Percentiles rank a stretch among this genome's conserved stretches.
Conservation (phyloP, 1,140 invertebrate species). For the Rhynchophorus ferrugineus region DNA sequence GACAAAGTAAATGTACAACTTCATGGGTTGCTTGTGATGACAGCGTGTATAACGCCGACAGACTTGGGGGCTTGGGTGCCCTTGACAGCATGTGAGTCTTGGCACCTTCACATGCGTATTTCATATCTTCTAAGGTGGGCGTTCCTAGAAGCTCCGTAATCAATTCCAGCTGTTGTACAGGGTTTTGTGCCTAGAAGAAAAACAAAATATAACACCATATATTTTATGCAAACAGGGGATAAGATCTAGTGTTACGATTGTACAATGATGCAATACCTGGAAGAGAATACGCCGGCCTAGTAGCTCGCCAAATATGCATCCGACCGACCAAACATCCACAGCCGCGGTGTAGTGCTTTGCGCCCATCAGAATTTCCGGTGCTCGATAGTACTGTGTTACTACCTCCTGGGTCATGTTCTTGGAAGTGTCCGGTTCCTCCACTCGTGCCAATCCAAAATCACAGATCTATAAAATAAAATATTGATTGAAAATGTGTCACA, state of each 20-base stretch:
- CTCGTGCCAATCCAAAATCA: constrained; percentile 83
- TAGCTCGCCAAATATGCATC: constrained; percentile 98
- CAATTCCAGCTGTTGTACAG: constrained; percentile 71
- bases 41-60: constrained; percentile 85
- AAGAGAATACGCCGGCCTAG: constrained; percentile 92
- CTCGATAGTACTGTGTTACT: constrained; percentile 97
- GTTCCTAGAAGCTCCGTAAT: constrained; percentile 96
- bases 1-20: constrained; percentile 93
- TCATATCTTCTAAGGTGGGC: constrained; percentile 93
- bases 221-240: too few species aligned
- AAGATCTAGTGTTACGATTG: not conserved
- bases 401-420: constrained; percentile 99
- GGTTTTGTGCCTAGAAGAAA: constrained; percentile 41
- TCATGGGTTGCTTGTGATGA: constrained; percentile 91
- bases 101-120: constrained; percentile 92
- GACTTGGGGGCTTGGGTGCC: constrained; percentile 78
- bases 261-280: constrained; percentile 56
- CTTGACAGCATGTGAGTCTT: constrained; percentile 85
- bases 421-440: constrained; percentile 86
- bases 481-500: constrained; percentile 13
- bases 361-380: constrained; percentile 97
- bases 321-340: constrained; percentile 98
- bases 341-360: constrained; percentile 94
- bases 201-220: too few species aligned
- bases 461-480: constrained; percentile 65